Conservation (phyloP, 2,888 invertebrate genomes). For the Drosophila percnosoma region DNA sequence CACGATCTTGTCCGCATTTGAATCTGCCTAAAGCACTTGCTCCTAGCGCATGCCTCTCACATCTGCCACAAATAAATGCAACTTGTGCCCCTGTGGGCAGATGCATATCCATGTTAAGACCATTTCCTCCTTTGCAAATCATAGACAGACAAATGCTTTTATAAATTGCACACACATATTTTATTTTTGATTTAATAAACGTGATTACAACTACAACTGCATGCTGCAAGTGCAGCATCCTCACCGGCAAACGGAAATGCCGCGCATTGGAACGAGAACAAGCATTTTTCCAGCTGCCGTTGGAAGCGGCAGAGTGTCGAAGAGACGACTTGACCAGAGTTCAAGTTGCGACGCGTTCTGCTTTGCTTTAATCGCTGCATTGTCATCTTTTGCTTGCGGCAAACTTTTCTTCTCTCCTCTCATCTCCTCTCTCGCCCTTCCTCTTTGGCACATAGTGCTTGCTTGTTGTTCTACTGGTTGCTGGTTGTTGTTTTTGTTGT, state of each 20-base stretch:
- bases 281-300: conserved; percentile 72
- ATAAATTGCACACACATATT: conserved; percentile 59
- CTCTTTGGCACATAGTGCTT: conserved; percentile 39
- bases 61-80: background rate
- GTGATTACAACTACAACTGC: conserved; percentile 43
- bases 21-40: background rate
- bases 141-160: conserved; percentile 35
- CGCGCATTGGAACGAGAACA: conserved; percentile 65
- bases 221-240: conserved; percentile 49
- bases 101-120: conserved; percentile 4
- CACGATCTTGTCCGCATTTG: background rate
- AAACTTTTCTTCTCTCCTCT: conserved; percentile 25
- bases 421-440: background rate
- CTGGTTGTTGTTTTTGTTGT: conserved; percentile 34
- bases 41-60: background rate
- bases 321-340: conserved; percentile 53
- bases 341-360: conserved; percentile 71
- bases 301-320: conserved; percentile 6
- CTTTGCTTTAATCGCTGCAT: conserved; percentile 77
- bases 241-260: conserved; percentile 68
- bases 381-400: conserved; percentile 65
- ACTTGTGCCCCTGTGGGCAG: background rate
- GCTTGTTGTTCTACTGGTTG: conserved; percentile 45
- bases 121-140: conserved; percentile 31
- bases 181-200: conserved; percentile 73